Evolutionary conservation across 1,140 invertebrate genomes (phyloP).

Genomic region (Wiebesia pumilae): DNA sequence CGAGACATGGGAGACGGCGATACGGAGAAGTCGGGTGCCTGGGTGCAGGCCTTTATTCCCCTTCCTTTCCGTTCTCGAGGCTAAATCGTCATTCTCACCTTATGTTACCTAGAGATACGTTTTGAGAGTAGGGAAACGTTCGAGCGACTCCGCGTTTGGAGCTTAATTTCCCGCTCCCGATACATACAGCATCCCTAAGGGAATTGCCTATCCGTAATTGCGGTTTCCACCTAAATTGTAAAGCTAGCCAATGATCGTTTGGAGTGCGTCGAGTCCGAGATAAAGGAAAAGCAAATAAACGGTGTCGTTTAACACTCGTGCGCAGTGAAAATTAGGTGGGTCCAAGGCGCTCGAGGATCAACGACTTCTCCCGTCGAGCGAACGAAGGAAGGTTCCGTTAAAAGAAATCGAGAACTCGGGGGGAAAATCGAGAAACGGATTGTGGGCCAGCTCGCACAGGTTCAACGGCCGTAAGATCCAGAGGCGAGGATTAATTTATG

Average conservation of each 20-base stretch:
- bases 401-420: background rate
- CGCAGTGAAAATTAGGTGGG: too few relatives aligned
- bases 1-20: background rate
- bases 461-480: background rate
- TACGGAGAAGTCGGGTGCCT: background rate
- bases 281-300: background rate
- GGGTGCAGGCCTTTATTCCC: background rate
- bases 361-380: background rate
- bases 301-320: too few relatives aligned
- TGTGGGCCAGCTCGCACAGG: background rate
- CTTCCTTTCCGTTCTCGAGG: too few relatives aligned
- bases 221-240: background rate
- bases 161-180: background rate
- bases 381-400: background rate
- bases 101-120: too few relatives aligned
- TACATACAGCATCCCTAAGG: too few relatives aligned
- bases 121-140: background rate
- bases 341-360: background rate
- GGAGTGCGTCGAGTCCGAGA: background rate
- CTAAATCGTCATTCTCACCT: too few relatives aligned
- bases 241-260: background rate
- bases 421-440: background rate
- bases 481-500: conserved; percentile 46
- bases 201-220: background rate
- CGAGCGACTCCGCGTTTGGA: background rate